Conservation (phyloP, 2,888 invertebrate species). For the Macaria liturata region DNA sequence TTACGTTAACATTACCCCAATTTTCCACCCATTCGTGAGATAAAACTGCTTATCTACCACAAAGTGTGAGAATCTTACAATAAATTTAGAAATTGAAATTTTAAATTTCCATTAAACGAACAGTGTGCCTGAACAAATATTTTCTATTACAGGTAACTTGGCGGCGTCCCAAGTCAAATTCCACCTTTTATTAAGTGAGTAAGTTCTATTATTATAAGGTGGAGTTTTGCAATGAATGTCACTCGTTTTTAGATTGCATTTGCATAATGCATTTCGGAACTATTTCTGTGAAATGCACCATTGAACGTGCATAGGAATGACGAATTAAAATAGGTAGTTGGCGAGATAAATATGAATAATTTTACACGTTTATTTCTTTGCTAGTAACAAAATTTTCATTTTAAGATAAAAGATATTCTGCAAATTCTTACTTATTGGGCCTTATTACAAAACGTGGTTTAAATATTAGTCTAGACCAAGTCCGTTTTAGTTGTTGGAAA, state of each 20-base stretch:
- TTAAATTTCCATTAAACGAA: slow-evolving; percentile 19
- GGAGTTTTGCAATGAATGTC: slow-evolving; percentile 15
- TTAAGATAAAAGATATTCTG: too few relatives aligned
- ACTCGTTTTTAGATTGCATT: slow-evolving; percentile 2
- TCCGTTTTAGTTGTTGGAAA: too few relatives aligned
- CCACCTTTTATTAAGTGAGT: slow-evolving; percentile 49
- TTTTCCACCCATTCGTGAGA: too few relatives aligned
- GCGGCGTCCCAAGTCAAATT: slow-evolving; percentile 37
- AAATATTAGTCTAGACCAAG: too few relatives aligned
- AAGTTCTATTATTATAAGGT: slow-evolving; percentile 40
- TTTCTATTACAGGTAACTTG: slow-evolving; percentile 46
- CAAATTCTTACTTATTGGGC: too few relatives aligned
- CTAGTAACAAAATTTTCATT: too few relatives aligned
- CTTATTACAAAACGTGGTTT: too few relatives aligned
- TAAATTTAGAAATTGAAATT: slow-evolving; percentile 26
- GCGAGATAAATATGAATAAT: too few relatives aligned
- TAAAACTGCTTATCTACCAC: background rate
- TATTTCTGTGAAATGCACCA: background rate
- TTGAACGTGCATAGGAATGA: too few relatives aligned
- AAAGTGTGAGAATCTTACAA: background rate
- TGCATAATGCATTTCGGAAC: slow-evolving; percentile 5
- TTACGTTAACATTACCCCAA: too few relatives aligned
- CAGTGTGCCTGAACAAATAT: slow-evolving; percentile 36
- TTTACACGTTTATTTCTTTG: too few relatives aligned
- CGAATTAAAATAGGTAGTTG: too few relatives aligned